Percentiles rank a stretch among this genome's conserved stretches.
These are phyloP conservation scores for Hydrophis major DNA, from an alignment of 2,797 vertebrate genomes.

Conservation along the genomic window DNA sequence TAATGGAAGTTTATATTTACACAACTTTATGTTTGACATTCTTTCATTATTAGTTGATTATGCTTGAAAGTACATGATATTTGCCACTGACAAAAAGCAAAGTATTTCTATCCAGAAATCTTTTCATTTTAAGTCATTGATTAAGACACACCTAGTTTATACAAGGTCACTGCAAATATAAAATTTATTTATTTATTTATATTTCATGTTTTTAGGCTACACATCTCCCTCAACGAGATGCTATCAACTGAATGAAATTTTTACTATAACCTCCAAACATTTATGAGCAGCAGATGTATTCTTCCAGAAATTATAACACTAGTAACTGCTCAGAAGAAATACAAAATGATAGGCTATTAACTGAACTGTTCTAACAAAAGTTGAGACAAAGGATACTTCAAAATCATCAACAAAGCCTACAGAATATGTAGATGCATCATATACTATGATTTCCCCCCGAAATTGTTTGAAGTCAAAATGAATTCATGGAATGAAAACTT, in stretches of 20 bases:
- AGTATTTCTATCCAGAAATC: slow-evolving; percentile 16
- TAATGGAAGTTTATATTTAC: neutral
- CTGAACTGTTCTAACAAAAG: slow-evolving; percentile 62
- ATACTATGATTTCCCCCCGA: slow-evolving; percentile 47
- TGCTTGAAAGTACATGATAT: neutral
- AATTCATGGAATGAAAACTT: neutral
- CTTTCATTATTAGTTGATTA: neutral
- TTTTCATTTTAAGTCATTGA: slow-evolving; percentile 30
- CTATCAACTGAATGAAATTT: slow-evolving; percentile 63
- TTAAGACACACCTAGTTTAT: slow-evolving; percentile 41
- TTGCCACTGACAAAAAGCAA: neutral
- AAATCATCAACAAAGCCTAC: slow-evolving; percentile 44
- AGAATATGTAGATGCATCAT: slow-evolving; percentile 37
- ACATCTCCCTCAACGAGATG: neutral
- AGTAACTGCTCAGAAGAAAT: slow-evolving; percentile 73
- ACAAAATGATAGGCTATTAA: slow-evolving; percentile 72
- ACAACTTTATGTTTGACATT: neutral
- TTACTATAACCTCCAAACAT: slow-evolving; percentile 67
- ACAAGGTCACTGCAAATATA: slow-evolving; percentile 70
- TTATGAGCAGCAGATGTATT: slow-evolving; percentile 77
- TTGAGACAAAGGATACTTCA: slow-evolving; percentile 67
- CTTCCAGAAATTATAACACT: slow-evolving; percentile 65
- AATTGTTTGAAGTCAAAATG: slow-evolving; percentile 18
- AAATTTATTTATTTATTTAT: neutral
- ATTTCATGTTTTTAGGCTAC: neutral